A percentile compares a stretch with the other conserved stretches of the same genome.
Evolutionary conservation across 2,888 invertebrate genomes (phyloP).

Genomic region (Sphaeridia pumilis): DNA sequence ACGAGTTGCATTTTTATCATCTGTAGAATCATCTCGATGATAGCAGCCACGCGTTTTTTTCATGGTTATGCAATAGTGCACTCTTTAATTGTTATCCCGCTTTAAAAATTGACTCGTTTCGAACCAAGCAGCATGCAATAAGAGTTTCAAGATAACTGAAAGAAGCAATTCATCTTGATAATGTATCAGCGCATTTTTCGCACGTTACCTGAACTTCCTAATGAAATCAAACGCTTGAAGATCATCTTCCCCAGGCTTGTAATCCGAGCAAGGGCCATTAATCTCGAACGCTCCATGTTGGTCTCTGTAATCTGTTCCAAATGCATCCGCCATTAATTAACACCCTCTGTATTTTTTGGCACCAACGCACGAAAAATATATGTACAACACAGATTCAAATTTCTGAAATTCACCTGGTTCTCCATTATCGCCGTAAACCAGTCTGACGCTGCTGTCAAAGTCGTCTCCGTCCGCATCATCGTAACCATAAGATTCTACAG

Average conservation of each 20-base stretch:
- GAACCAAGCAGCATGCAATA: too few species aligned
- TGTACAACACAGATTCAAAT: background rate
- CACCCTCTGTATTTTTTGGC: background rate
- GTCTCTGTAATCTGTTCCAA: slow-evolving; percentile 20
- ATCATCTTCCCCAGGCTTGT: slow-evolving; percentile 61
- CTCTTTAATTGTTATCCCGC: too few species aligned
- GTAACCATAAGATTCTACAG: too few species aligned
- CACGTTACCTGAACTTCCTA: slow-evolving; percentile 52
- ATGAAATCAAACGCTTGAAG: slow-evolving; percentile 71
- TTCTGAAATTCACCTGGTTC: slow-evolving; percentile 30
- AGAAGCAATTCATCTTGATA: slow-evolving; percentile 2
- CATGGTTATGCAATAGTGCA: too few species aligned
- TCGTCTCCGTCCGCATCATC: slow-evolving; percentile 35
- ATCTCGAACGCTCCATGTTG: slow-evolving; percentile 35
- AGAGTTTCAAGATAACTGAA: too few species aligned
- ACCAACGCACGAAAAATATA: background rate
- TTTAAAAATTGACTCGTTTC: too few species aligned
- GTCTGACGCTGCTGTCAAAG: slow-evolving; percentile 32
- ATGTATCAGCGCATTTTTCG: slow-evolving; percentile 24
- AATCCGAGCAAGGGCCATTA: slow-evolving; percentile 46
- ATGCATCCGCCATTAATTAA: background rate
- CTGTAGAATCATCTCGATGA: too few species aligned
- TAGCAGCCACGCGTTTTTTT: too few species aligned
- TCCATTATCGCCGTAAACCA: slow-evolving; percentile 35
- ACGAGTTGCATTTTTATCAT: too few species aligned